Evolutionary conservation across 2,113 vertebrate genomes (phyloP).

Genomic region (Bolborhynchus lineola): DNA sequence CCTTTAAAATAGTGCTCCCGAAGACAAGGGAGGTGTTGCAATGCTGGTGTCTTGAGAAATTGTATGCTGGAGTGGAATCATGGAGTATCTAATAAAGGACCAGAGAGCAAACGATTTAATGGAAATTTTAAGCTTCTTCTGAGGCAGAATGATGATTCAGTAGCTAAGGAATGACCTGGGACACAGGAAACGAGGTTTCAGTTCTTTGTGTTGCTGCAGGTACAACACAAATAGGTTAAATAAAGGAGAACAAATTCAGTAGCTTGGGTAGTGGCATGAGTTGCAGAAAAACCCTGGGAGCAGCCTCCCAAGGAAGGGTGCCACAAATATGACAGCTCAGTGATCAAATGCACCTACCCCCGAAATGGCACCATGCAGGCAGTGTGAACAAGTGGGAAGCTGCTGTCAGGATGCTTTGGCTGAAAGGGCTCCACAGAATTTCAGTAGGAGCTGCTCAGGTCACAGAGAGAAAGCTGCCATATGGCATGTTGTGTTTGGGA

Average conservation of each 20-base stretch:
- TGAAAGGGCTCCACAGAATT: not conserved
- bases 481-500: not conserved
- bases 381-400: rapidly evolving
- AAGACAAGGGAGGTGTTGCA: not conserved
- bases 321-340: not conserved
- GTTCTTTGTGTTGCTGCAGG: not conserved
- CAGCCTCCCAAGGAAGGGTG: not conserved
- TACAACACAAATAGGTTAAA: not conserved
- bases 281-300: not conserved
- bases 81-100: not conserved
- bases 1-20: not conserved
- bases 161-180: not conserved
- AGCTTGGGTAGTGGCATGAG: not conserved
- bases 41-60: not conserved
- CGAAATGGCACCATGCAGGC: not conserved
- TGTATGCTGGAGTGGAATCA: not conserved
- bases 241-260: not conserved
- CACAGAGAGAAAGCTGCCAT: not conserved
- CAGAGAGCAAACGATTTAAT: not conserved
- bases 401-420: not conserved
- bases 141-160: not conserved
- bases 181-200: not conserved
- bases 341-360: not conserved
- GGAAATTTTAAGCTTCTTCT: not conserved
- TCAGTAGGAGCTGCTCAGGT: not conserved